Evolutionary conservation across 2,113 vertebrate species (phyloP).

Genomic region (Carollia perspicillata): DNA sequence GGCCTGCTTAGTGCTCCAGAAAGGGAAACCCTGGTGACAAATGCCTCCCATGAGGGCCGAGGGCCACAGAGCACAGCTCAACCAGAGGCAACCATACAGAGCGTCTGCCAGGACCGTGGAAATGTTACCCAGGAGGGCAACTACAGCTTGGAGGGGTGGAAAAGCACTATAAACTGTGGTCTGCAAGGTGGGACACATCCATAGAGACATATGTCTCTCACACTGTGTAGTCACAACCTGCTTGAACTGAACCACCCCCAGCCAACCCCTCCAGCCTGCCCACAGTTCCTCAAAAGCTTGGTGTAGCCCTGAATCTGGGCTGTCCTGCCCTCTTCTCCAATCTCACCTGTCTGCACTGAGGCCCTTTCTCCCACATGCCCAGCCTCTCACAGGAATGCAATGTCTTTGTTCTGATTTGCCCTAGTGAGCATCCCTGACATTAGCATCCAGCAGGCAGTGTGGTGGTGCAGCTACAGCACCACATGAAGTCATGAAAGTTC

Average conservation of each 20-base stretch:
- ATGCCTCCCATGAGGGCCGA: neutral
- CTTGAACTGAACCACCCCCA: neutral
- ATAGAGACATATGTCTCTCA: too few relatives aligned
- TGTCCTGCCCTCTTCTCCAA: neutral
- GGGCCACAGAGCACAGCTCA: neutral
- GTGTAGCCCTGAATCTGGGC: rapidly evolving
- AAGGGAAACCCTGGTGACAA: conserved; percentile 46
- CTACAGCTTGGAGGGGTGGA: neutral
- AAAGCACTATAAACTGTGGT: neutral
- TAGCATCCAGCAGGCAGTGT: neutral
- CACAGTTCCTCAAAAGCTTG: neutral
- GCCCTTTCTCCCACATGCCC: neutral
- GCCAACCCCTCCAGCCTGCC: neutral
- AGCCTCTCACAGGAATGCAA: rapidly evolving
- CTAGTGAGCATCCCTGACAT: rapidly evolving
- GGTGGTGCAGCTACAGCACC: too few relatives aligned
- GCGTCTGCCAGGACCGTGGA: neutral
- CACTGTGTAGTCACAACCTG: neutral
- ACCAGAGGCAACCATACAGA: neutral
- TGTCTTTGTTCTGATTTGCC: neutral
- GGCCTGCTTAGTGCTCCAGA: neutral
- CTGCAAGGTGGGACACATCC: neutral
- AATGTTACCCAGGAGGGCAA: neutral
- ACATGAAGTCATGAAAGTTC: too few relatives aligned
- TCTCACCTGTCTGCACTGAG: neutral